Evolutionary conservation across 2,888 invertebrate genomes (phyloP), one percentile per base, ranked within the genome.

Genomic region (Hypercompe scribonia): DNA sequence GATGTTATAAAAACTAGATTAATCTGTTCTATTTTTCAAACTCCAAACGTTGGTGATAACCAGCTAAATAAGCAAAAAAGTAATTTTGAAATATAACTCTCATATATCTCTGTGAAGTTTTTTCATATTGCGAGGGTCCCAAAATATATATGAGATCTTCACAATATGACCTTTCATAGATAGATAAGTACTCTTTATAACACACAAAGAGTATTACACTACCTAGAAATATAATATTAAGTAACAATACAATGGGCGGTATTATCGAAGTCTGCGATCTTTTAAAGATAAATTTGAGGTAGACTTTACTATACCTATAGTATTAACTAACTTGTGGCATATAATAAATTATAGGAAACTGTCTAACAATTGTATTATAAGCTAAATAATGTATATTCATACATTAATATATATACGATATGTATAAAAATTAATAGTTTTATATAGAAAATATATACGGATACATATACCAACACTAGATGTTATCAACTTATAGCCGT

Each of bases 211-310:
- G 50, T n/a, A n/a, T n/a, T 54, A 54, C n/a, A 54, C 10, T 54
- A 54, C n/a, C 50, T 54, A 54, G 50, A 54, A 54, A 54, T 54
- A 54, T 54, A 54, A 54, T 54, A 54, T 54, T 24, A 54, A n/a
- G n/a, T 54, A 54, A 54, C n/a, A 54, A 11, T 54, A 54, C 50
- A n/a, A 54, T n/a, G n/a, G 50, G n/a, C n/a, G 50, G 24, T 54
- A 10, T 54, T 2, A 54, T 54, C 50, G n/a, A 8, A 54, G 50
- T 54, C 50, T 54, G 50, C 50, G n/a, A n/a, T 54, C 50, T 54
- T 50, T 54, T 24, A 54, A 54, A 54, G 50, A 54, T 54, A 50
- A 50, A 10, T n/a, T 54, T 54, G 11, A 11, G 50, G 50, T 54
- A 54, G 8, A 24, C 24, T 54, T 1, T 50, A 50, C 24, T 46